Percentiles rank a stretch among this genome's conserved stretches.
Evolutionary conservation across 30 jellyfish, hydroid and myxozoan genomes (phyloP).

Genomic region (Clytia hemisphaerica): DNA sequence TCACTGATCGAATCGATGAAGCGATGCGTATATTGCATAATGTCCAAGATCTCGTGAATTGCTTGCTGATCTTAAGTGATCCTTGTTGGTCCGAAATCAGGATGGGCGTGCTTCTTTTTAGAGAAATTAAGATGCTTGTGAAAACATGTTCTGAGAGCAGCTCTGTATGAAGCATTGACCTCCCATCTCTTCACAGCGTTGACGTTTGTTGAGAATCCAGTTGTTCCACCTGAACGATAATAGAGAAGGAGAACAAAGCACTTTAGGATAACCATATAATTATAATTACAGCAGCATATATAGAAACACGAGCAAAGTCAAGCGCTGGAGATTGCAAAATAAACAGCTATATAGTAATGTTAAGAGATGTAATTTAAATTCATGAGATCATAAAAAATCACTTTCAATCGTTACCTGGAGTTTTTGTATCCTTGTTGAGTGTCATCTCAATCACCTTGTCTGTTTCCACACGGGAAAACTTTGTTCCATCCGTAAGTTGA

Average conservation of each 20-base stretch:
- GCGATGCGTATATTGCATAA: too few species aligned
- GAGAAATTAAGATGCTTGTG: slow-evolving; percentile 11
- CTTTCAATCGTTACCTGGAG: too few species aligned
- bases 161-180: slow-evolving; percentile 30
- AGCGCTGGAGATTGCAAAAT: too few species aligned
- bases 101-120: slow-evolving; percentile 4
- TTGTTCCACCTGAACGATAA: slow-evolving; percentile 26
- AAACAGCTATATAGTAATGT: too few species aligned
- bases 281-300: too few species aligned
- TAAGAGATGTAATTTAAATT: too few species aligned
- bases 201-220: slow-evolving; percentile 17
- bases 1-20: slow-evolving; percentile 7
- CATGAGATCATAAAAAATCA: too few species aligned
- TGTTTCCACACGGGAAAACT: slow-evolving; percentile 13
- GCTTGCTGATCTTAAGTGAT: slow-evolving; percentile 18
- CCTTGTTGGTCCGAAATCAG: slow-evolving; percentile 15
- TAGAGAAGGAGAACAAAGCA: slow-evolving; percentile 8
- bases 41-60: too few species aligned
- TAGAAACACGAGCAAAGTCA: too few species aligned
- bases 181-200: slow-evolving; percentile 33
- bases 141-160: slow-evolving; percentile 13
- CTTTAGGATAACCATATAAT: slow-evolving; percentile 1
- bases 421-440: slow-evolving; percentile 7
- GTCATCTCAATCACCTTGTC: slow-evolving; percentile 32
- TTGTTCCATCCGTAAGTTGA: slow-evolving; percentile 14